Evolutionary conservation across 2,888 invertebrate genomes (phyloP), one percentile per base, ranked within the genome.

Genomic region (Terebella lapidaria): DNA sequence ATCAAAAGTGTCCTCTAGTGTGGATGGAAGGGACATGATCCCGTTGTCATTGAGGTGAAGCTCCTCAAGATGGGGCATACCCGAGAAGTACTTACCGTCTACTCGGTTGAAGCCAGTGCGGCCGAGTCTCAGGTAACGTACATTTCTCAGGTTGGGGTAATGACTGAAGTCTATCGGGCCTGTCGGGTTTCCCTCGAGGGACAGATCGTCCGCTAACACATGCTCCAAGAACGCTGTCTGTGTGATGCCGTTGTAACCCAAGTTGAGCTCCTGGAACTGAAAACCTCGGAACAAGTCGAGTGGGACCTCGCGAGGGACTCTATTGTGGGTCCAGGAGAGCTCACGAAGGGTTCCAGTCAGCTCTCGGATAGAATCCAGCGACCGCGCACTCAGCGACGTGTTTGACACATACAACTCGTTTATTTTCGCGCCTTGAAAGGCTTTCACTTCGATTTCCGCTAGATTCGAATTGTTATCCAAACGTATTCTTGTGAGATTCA

Each of bases 121-220:
- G 10, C 51, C 53, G 35, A 64, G 56, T 22, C 52, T 51, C 29
- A 64, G 59, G 22, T 45, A 30, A 18, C 58, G 59, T 5, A 64
- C 62, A 4, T 35, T 27, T 15, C 49, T 45, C 28, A 64, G 45
- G 29, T 35, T 56, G 15, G 64, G 58, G 29, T 55, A 61, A 29
- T 26, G 59, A 45, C 62, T 52, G 53, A 64, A 64, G 52, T 60
- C 64, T 18, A 64, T 52, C 24, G 62, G 57, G 10, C 64, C 64
- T n/a, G 54, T 56, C 3, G 64, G 60, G 51, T 64, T 64, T 22
- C 60, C 64, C 25, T 42, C 60, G 27, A 64, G 62, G n/a, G 57
- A 54, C n/a, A 64, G 29, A 15, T 60, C 58, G 26, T 54, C 56
- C 5, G 60, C 22, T 5, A 22, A 26, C 2, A 58, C 42, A 29